phyloP scores from a whole-genome alignment of 2,888 invertebrate species.

The Troglohyphantes excavatus region DNA sequence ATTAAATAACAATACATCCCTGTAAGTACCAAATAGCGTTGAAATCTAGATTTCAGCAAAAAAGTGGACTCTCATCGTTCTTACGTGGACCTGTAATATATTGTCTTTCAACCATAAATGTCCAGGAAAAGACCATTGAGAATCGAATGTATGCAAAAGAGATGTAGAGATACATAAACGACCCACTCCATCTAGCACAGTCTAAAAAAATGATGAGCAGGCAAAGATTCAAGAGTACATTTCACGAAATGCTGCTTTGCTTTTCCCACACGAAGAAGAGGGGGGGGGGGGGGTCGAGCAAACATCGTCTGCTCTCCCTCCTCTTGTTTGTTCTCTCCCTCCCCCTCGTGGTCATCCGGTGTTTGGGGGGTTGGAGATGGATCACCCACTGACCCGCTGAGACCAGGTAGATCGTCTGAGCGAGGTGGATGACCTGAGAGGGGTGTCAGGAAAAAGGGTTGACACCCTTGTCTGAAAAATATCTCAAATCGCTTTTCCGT shows the following conservation, averaged over 20 bases:
- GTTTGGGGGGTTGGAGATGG: conserved; percentile 17
- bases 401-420: conserved; percentile 16
- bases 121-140: too few species aligned
- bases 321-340: conserved; percentile 14
- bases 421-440: conserved; percentile 18
- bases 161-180: conserved; percentile 3
- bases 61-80: too few species aligned
- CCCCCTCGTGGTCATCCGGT: conserved; percentile 40
- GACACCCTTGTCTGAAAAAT: too few species aligned
- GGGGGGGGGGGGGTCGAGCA: conserved; percentile 11
- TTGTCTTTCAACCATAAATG: too few species aligned
- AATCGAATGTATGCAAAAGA: too few species aligned
- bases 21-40: too few species aligned
- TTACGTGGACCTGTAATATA: too few species aligned
- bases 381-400: conserved; percentile 14
- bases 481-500: too few species aligned
- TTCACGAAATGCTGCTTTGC: background rate
- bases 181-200: background rate
- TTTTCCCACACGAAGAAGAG: conserved; percentile 23
- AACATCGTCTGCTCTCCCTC: conserved; percentile 16
- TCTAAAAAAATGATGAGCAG: background rate
- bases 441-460: background rate
- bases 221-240: background rate
- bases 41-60: too few species aligned
- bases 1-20: too few species aligned